A percentile compares a stretch with the other conserved stretches of the same genome.
Conservation (phyloP, 2,797 vertebrate genomes). For the Gila robusta region DNA sequence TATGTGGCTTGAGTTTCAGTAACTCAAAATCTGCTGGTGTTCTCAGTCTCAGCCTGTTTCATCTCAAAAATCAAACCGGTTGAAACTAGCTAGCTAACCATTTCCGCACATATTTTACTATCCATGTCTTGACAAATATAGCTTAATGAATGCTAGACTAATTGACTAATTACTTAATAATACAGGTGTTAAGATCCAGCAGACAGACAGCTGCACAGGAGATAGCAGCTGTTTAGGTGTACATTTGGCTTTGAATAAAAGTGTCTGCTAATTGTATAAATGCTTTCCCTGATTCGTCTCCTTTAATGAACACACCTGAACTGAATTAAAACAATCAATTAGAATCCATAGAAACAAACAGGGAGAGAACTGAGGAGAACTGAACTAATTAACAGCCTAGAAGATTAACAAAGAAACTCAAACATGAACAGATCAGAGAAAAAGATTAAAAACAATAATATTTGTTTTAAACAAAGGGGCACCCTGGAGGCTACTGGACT, state of each 20-base stretch:
- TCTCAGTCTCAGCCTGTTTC: background rate
- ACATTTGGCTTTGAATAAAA: background rate
- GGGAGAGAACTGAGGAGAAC: too few species aligned
- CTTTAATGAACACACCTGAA: too few species aligned
- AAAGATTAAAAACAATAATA: too few species aligned
- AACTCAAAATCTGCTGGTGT: slow-evolving; percentile 2
- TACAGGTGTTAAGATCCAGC: background rate
- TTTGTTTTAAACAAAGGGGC: too few species aligned
- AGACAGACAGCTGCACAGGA: background rate
- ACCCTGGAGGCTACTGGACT: too few species aligned
- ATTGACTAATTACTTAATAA: background rate
- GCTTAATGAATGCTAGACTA: slow-evolving; percentile 5
- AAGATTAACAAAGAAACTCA: too few species aligned
- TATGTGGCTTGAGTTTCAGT: background rate
- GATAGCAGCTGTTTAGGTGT: background rate
- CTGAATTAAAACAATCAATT: too few species aligned
- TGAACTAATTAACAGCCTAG: too few species aligned
- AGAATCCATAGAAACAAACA: too few species aligned
- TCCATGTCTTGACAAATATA: background rate
- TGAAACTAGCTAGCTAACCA: background rate
- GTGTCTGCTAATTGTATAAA: background rate
- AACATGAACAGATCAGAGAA: too few species aligned
- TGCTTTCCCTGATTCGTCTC: background rate
- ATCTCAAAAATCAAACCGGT: background rate
- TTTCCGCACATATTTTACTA: background rate